phyloP scores from a whole-genome alignment of 2,888 invertebrate genomes.

The Teinopalpus imperialis region DNA sequence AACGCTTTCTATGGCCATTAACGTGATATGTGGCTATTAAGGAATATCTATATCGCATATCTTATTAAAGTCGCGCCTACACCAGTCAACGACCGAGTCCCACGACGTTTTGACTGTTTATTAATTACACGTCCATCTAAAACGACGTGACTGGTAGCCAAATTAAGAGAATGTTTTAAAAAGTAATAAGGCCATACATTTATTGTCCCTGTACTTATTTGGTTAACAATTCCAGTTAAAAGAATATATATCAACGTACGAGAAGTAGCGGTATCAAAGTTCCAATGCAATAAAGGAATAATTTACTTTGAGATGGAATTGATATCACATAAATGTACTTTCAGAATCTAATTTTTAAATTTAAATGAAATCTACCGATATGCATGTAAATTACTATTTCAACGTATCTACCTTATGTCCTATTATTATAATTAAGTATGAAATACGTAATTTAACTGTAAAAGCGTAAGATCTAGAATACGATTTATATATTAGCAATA shows the following conservation, averaged over 20 bases:
- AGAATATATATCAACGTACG: background rate
- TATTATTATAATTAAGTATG: too few species aligned
- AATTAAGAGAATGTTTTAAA: constrained; percentile 34
- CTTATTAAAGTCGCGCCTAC: constrained; percentile 35
- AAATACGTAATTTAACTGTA: too few species aligned
- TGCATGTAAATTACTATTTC: too few species aligned
- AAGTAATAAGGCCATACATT: constrained; percentile 35
- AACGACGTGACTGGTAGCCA: constrained; percentile 38
- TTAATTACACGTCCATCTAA: constrained; percentile 38
- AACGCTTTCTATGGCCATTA: too few species aligned
- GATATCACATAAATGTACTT: too few species aligned
- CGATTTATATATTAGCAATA: too few species aligned
- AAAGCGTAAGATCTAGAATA: too few species aligned
- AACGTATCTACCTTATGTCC: too few species aligned
- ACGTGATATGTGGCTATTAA: constrained; percentile 10
- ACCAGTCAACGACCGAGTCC: constrained; percentile 40
- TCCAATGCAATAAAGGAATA: too few species aligned
- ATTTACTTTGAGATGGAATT: too few species aligned
- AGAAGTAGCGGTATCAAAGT: background rate
- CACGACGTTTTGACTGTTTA: constrained; percentile 38
- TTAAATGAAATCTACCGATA: too few species aligned
- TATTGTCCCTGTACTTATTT: constrained; percentile 33
- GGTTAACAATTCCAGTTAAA: constrained; percentile 26
- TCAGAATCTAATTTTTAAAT: too few species aligned
- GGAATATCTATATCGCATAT: constrained; percentile 12